These are phyloP conservation scores for Conomelus anceps DNA, from an alignment of 2,888 invertebrate species.

Conservation along the genomic window DNA sequence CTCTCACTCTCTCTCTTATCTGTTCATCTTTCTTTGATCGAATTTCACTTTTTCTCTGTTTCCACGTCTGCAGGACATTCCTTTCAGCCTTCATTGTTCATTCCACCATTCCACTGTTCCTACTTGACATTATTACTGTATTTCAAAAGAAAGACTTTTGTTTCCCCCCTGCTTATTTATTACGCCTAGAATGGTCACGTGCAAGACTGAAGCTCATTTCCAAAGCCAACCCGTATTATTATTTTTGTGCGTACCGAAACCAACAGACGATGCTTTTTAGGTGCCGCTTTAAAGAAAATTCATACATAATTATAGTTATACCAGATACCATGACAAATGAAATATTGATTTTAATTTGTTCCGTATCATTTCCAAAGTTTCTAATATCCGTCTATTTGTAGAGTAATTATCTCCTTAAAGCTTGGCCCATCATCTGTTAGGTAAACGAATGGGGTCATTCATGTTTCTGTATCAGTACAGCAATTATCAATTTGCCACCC, in stretches of 20 bases:
- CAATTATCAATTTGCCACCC: background rate
- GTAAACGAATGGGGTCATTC: background rate
- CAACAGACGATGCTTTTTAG: background rate
- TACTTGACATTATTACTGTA: background rate
- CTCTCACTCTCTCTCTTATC: background rate
- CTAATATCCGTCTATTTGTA: background rate
- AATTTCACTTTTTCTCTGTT: background rate
- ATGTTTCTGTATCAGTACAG: background rate
- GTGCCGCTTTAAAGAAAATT: background rate
- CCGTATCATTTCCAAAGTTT: background rate
- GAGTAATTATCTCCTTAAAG: background rate
- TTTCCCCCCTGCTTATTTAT: background rate
- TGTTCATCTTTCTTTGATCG: background rate
- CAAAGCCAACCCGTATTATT: background rate
- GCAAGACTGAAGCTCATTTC: background rate
- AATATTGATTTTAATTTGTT: background rate
- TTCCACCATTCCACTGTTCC: background rate
- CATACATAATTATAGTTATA: background rate
- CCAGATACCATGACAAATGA: background rate
- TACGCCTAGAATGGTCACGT: background rate
- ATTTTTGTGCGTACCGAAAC: background rate
- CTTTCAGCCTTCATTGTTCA: background rate
- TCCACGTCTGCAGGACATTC: background rate
- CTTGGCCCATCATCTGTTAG: background rate
- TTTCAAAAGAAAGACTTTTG: background rate